phyloP scores from a whole-genome alignment of 2,797 vertebrate species.

The Pseudochirops corinnae region DNA sequence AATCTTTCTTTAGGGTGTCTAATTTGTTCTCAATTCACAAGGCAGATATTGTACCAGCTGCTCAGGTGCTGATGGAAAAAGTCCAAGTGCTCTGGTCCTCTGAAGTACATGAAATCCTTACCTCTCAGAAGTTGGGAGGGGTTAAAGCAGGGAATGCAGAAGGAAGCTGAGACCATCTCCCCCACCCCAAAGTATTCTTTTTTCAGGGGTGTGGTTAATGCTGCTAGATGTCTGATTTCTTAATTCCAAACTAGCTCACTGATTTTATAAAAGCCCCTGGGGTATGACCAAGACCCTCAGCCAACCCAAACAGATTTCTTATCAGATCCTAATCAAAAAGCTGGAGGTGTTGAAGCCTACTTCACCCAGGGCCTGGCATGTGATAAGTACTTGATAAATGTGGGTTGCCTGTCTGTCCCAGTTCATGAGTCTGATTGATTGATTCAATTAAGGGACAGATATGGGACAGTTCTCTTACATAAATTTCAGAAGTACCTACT shows the following conservation, averaged over 20 bases:
- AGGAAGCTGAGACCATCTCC: background rate
- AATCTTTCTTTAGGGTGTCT: background rate
- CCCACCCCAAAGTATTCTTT: background rate
- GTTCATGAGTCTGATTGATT: background rate
- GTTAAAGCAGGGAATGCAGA: background rate
- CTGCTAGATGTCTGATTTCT: background rate
- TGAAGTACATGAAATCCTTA: background rate
- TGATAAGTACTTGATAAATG: background rate
- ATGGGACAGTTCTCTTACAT: background rate
- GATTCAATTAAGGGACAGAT: background rate
- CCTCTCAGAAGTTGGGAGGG: background rate
- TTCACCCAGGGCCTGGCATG: background rate
- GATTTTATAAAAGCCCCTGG: background rate
- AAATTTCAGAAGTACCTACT: background rate
- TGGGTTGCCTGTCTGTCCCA: background rate
- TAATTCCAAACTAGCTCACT: background rate
- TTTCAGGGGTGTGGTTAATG: background rate
- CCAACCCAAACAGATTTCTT: background rate
- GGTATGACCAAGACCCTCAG: background rate
- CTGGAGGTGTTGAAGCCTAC: background rate
- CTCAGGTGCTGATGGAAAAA: background rate
- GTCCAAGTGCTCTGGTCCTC: background rate
- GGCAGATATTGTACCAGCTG: background rate
- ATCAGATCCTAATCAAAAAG: background rate
- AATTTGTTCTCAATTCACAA: background rate